These are phyloP conservation scores for Trichogramma evanescens DNA, from an alignment of 2,888 invertebrate species.

Conservation along the genomic window DNA sequence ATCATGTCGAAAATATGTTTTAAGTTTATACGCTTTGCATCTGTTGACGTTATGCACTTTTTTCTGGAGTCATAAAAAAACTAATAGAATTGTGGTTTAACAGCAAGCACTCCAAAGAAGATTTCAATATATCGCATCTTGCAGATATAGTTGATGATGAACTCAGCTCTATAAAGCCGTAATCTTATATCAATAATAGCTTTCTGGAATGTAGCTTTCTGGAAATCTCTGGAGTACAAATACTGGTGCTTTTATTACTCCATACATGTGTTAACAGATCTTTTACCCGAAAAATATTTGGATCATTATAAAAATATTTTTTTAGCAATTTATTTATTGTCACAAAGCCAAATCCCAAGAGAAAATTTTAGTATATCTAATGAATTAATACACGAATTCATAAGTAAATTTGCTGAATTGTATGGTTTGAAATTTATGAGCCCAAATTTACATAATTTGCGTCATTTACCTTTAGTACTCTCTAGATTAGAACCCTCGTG, in stretches of 20 bases:
- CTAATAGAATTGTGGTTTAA: slow-evolving; percentile 14
- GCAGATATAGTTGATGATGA: slow-evolving; percentile 2
- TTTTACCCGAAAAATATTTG: slow-evolving; percentile 6
- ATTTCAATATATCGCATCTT: background rate
- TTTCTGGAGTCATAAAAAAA: slow-evolving; percentile 13
- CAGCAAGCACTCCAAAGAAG: background rate
- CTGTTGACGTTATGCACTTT: slow-evolving; percentile 19
- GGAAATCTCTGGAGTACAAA: slow-evolving; percentile 21
- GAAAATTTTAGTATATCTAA: background rate
- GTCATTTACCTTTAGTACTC: slow-evolving; percentile 13
- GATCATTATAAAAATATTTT: slow-evolving; percentile 13
- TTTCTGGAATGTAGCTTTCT: too few relatives aligned
- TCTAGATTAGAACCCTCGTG: slow-evolving; percentile 16
- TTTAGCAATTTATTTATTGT: background rate
- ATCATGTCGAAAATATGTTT: slow-evolving; percentile 11
- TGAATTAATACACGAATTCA: slow-evolving; percentile 2
- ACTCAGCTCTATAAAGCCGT: slow-evolving; percentile 2
- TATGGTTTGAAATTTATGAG: slow-evolving; percentile 8
- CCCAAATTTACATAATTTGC: slow-evolving; percentile 16
- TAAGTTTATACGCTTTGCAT: slow-evolving; percentile 12
- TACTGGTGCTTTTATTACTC: slow-evolving; percentile 17
- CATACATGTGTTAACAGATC: slow-evolving; percentile 2
- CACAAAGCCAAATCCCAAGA: background rate
- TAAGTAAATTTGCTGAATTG: slow-evolving; percentile 6
- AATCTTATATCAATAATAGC: slow-evolving; percentile 6